These are phyloP conservation scores for Hypanus sabinus DNA, from an alignment of 2,113 vertebrate genomes.

Conservation along the genomic window DNA sequence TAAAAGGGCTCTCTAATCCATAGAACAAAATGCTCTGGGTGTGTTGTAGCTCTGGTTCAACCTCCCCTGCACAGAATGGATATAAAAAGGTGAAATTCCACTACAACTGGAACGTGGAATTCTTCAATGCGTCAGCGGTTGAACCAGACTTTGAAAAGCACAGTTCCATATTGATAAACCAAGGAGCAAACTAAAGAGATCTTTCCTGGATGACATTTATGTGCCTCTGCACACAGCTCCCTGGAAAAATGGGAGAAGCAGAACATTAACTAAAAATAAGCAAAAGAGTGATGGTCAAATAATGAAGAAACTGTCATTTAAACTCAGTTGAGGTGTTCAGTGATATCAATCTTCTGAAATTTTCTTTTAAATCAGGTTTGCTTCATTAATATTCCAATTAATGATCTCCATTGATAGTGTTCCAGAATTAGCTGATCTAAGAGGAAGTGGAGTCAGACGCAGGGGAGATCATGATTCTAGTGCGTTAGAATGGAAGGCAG, in stretches of 20 bases:
- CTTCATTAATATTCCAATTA: neutral
- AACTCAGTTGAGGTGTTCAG: neutral
- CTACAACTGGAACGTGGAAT: neutral
- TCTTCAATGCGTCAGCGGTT: neutral
- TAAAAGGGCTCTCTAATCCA: slow-evolving; percentile 72
- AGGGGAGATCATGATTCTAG: neutral
- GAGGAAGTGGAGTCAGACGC: neutral
- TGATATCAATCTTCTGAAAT: neutral
- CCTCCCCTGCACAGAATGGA: neutral
- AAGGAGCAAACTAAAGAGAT: neutral
- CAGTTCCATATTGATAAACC: neutral
- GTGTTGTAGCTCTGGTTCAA: neutral
- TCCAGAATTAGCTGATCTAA: neutral
- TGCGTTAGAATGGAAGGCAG: too few species aligned
- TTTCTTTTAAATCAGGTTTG: neutral
- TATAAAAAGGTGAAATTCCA: neutral
- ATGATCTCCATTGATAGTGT: neutral
- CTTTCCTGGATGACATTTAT: neutral
- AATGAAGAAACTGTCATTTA: neutral
- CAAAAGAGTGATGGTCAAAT: neutral
- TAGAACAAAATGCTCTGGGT: slow-evolving; percentile 44
- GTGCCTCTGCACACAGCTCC: neutral
- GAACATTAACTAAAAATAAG: neutral
- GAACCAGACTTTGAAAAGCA: neutral
- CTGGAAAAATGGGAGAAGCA: neutral